These are phyloP conservation scores for Cotesia glomerata DNA, from an alignment of 1,140 invertebrate species.

Conservation along the genomic window DNA sequence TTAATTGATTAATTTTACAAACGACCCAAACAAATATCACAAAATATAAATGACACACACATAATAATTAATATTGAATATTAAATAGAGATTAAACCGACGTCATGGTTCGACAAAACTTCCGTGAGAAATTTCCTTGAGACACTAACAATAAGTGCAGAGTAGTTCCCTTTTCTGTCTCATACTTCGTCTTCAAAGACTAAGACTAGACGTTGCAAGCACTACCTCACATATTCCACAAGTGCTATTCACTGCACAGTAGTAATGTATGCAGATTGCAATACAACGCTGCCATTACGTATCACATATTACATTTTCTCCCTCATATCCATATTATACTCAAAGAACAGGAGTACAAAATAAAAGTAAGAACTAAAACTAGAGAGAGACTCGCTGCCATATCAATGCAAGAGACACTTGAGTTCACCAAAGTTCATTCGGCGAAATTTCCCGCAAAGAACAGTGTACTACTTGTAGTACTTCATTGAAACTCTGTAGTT, in stretches of 20 bases:
- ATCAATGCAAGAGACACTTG: no score
- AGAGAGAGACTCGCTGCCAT: background rate
- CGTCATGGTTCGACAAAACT: slow-evolving; percentile 40
- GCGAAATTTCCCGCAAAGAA: no score
- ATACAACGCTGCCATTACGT: slow-evolving; percentile 50
- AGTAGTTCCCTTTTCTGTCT: background rate
- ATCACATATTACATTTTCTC: slow-evolving; percentile 40
- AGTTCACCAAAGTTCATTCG: no score
- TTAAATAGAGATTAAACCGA: slow-evolving; percentile 6
- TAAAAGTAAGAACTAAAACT: background rate
- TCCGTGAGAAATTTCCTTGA: slow-evolving; percentile 53
- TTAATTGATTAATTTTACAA: slow-evolving; percentile 58
- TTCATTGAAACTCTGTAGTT: no score
- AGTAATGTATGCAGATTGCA: slow-evolving; percentile 61
- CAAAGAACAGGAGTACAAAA: background rate
- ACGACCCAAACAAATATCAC: background rate
- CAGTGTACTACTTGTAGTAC: no score
- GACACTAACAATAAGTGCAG: slow-evolving; percentile 42
- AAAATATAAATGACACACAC: background rate
- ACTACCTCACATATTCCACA: background rate
- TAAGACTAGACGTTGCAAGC: background rate
- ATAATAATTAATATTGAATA: background rate
- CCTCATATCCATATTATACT: slow-evolving; percentile 28
- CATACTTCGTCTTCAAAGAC: background rate
- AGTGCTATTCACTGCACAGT: slow-evolving; percentile 13